Conservation (phyloP, 2,797 vertebrate species). For the Sebastes oblongus region DNA sequence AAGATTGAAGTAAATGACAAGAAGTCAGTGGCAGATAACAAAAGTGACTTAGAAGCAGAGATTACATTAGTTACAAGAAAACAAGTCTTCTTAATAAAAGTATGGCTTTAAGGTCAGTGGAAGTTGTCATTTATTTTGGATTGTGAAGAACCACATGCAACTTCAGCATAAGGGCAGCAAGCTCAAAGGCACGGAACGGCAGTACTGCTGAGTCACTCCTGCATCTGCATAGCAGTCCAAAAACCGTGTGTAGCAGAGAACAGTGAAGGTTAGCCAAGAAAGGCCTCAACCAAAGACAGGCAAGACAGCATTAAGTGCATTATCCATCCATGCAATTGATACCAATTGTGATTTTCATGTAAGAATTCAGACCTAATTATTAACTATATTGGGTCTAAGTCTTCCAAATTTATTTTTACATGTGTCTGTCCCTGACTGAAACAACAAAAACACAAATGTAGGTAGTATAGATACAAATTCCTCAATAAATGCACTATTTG, state of each 20-base stretch:
- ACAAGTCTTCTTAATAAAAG: neutral
- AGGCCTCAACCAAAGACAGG: neutral
- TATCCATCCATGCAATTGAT: slow-evolving; percentile 2
- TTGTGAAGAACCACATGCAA: neutral
- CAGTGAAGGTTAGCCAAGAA: slow-evolving; percentile 10
- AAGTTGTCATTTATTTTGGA: neutral
- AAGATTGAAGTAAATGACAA: neutral
- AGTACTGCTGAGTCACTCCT: slow-evolving; percentile 63
- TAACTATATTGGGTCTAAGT: neutral
- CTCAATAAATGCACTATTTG: neutral
- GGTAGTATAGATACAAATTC: neutral
- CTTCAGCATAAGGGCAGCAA: neutral
- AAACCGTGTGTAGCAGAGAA: neutral
- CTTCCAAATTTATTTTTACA: neutral
- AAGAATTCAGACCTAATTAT: neutral
- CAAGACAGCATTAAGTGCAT: neutral
- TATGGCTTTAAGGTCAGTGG: neutral
- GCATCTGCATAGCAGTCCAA: slow-evolving; percentile 42
- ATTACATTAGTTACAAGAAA: neutral
- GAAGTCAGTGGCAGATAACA: neutral
- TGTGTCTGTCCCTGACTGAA: slow-evolving; percentile 66
- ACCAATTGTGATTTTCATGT: neutral
- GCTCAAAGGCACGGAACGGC: neutral
- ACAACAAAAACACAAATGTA: neutral
- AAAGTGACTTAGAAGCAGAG: neutral